A percentile compares a stretch with the other conserved stretches of the same genome.
phyloP scores from a whole-genome alignment of 1,140 invertebrate species.

The Hylaeus volcanicus region DNA sequence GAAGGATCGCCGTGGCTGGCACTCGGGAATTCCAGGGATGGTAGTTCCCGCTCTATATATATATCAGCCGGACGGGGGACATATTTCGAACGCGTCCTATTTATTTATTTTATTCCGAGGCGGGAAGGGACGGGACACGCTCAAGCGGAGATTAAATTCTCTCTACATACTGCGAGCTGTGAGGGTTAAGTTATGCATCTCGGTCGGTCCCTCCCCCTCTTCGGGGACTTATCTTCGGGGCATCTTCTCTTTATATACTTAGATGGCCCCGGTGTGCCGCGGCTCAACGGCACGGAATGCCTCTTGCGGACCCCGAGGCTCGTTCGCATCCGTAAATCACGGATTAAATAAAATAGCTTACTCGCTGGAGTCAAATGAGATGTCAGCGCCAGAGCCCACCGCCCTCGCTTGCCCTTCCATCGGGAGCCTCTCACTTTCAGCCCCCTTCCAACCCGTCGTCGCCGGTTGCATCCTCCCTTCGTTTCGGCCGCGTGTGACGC shows the following conservation, averaged over 20 bases:
- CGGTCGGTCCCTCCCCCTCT: slow-evolving; percentile 52
- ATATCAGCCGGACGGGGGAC: slow-evolving; percentile 66
- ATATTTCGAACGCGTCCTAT: slow-evolving; percentile 67
- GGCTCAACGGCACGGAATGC: slow-evolving; percentile 44
- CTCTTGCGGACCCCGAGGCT: slow-evolving; percentile 24
- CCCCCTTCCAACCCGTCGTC: background rate
- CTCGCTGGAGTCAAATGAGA: slow-evolving; percentile 66
- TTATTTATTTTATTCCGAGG: slow-evolving; percentile 65
- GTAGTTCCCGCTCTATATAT: slow-evolving; percentile 62
- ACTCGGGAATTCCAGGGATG: slow-evolving; percentile 51
- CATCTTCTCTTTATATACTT: slow-evolving; percentile 58
- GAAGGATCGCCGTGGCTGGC: background rate
- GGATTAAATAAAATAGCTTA: slow-evolving; percentile 68
- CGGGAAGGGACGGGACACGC: slow-evolving; percentile 8
- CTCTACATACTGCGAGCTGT: slow-evolving; percentile 53
- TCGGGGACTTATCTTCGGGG: slow-evolving; percentile 59
- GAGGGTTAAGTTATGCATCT: slow-evolving; percentile 67
- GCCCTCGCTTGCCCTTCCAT: slow-evolving; percentile 47
- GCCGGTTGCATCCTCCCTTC: slow-evolving; percentile 10
- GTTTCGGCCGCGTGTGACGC: background rate
- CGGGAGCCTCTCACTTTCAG: slow-evolving; percentile 55
- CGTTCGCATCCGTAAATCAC: slow-evolving; percentile 65
- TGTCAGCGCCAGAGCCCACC: slow-evolving; percentile 62
- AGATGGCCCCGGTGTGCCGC: slow-evolving; percentile 41
- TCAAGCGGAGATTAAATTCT: slow-evolving; percentile 64